Evolutionary conservation across 1,140 invertebrate species (phyloP), one percentile per base, ranked within the genome.

Genomic region (Amyelois transitella): DNA sequence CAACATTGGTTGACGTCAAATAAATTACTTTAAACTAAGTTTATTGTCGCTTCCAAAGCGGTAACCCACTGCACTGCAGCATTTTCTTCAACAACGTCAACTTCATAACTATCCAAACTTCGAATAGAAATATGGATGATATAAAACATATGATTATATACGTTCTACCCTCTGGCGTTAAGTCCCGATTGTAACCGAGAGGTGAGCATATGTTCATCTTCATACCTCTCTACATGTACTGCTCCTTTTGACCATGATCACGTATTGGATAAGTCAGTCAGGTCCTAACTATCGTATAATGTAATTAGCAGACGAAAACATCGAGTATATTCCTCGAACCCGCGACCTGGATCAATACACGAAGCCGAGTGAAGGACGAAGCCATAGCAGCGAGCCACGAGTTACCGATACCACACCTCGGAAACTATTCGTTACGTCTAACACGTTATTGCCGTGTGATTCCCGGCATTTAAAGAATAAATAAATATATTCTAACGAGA

Each of bases 321-420:
- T 4, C 32, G 45, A 69, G 71, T 14, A 64, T 58, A 58, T 60
- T 63, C 19, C 51, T 66, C 66, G 59, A 64, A 61, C 60, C 58
- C 58, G 57, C 59, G 61, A 58, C 60, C 66, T 58, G 57, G 74
- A 63, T 72, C 69, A 69, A 77, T 74, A 51, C 61, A 75, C 72
- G 74, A 75, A 74, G 74, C 74, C 74, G 51, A 51, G 10, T n/a
- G 56, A 21, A 55, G 21, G 48, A 38, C 25, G 69, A 77, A 75
- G 63, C 72, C 69, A 28, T 51, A 63, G 43, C 18, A 60, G n/a
- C 22, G n/a, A n/a, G 44, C 44, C 8, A 45, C 18, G 6, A 32
- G 6, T n/a, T n/a, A n/a, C n/a, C n/a, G n/a, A n/a, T n/a, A n/a
- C n/a, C n/a, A n/a, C n/a, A n/a, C n/a, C n/a, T n/a, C n/a, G n/a